phyloP scores from a whole-genome alignment of 2,888 invertebrate genomes.

The Esperia sulphurella region DNA sequence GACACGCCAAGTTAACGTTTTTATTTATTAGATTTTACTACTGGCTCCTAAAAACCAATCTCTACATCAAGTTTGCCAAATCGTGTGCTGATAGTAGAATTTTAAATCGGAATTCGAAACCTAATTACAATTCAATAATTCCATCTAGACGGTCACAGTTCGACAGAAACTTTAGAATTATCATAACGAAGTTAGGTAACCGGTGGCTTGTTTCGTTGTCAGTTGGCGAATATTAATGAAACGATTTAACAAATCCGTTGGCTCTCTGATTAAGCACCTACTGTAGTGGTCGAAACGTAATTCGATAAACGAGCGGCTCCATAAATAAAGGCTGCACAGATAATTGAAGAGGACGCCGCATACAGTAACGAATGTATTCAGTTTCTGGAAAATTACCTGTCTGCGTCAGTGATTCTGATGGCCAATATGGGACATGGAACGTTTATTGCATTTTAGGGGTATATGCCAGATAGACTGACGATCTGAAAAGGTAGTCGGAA shows the following conservation, averaged over 20 bases:
- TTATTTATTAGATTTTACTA: too few relatives aligned
- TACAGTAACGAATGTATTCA: not conserved
- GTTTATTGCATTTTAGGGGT: too few relatives aligned
- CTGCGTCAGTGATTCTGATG: not conserved
- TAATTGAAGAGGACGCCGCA: conserved; percentile 1
- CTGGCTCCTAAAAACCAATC: too few relatives aligned
- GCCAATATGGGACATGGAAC: not conserved
- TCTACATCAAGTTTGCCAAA: too few relatives aligned
- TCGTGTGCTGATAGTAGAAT: too few relatives aligned
- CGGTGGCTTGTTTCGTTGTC: conserved; percentile 3
- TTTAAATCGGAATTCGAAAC: not conserved
- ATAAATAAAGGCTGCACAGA: not conserved
- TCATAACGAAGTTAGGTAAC: conserved; percentile 1
- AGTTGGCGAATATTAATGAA: conserved; percentile 2
- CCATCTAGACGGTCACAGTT: not conserved
- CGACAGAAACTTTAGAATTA: conserved; percentile 1
- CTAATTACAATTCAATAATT: conserved; percentile 5
- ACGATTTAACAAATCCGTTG: not conserved
- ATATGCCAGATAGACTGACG: too few relatives aligned
- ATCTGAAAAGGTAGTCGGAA: too few relatives aligned
- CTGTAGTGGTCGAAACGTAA: conserved; percentile 1
- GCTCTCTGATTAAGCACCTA: not conserved
- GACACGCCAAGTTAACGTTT: too few relatives aligned
- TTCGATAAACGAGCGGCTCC: conserved; percentile 1
- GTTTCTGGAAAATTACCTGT: not conserved